phyloP scores from a whole-genome alignment of 2,113 vertebrate species.

The Microtus richardsoni region DNA sequence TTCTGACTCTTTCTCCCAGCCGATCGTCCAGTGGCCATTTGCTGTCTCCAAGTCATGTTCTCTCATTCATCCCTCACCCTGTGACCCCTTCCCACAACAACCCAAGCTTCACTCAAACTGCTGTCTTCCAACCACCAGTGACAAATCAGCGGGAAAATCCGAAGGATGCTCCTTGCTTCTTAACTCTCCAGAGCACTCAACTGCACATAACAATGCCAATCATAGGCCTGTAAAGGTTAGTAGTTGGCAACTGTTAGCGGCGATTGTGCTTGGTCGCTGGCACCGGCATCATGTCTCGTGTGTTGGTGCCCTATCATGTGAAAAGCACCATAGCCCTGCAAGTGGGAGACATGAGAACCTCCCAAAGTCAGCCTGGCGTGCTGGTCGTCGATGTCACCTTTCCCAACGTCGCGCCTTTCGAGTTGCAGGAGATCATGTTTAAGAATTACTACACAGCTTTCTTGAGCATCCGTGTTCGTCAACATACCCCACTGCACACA shows the following conservation, averaged over 20 bases:
- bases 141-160: neutral
- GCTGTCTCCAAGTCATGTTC: neutral
- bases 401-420: slow-evolving; percentile 84
- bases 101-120: neutral
- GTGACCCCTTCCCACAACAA: neutral
- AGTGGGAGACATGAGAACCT: slow-evolving; percentile 86
- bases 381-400: slow-evolving; percentile 90
- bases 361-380: slow-evolving; percentile 88
- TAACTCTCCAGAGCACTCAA: neutral
- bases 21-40: neutral
- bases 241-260: neutral
- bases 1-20: neutral
- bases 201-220: neutral
- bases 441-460: slow-evolving; percentile 96
- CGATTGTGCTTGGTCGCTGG: neutral
- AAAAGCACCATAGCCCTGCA: slow-evolving; percentile 90
- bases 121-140: neutral
- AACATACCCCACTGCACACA: slow-evolving; percentile 70
- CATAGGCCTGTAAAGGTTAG: neutral
- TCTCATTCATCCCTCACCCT: neutral
- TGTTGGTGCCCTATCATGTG: slow-evolving; percentile 84
- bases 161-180: neutral
- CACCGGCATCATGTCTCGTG: slow-evolving; percentile 74
- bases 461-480: slow-evolving; percentile 91
- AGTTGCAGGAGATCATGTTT: slow-evolving; percentile 93